A percentile compares a stretch with the other conserved stretches of the same genome.
phyloP scores from a whole-genome alignment of 2,797 vertebrate species.

The Coregonus suidteri region DNA sequence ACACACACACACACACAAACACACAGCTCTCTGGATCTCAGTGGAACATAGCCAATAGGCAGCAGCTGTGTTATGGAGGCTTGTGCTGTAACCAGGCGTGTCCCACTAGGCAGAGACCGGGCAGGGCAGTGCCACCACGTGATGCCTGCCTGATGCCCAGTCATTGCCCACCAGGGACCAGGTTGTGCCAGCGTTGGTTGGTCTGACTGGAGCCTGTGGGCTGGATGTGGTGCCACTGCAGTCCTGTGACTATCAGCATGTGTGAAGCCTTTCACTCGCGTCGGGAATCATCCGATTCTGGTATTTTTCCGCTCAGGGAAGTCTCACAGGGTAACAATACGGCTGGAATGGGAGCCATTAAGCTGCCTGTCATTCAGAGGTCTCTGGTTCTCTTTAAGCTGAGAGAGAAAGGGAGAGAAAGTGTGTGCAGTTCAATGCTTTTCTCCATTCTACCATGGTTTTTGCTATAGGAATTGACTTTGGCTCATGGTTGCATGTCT shows the following conservation, averaged over 20 bases:
- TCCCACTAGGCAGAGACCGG: background rate
- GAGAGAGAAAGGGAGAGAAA: background rate
- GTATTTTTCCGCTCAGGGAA: background rate
- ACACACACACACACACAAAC: background rate
- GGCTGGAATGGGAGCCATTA: background rate
- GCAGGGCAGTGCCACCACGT: background rate
- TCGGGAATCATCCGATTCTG: background rate
- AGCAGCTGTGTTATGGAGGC: constrained; percentile 54
- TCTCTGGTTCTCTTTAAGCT: constrained; percentile 1
- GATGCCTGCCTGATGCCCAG: constrained; percentile 23
- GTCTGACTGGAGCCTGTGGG: constrained; percentile 24
- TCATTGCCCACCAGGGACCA: no score
- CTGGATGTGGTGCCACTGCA: constrained; percentile 8
- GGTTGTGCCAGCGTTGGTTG: no score
- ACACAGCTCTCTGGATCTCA: background rate
- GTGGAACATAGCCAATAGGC: constrained; percentile 30
- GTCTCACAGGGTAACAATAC: background rate
- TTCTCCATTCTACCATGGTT: no score
- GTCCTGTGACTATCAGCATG: constrained; percentile 6
- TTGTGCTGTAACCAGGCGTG: constrained; percentile 38
- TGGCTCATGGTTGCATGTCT: background rate
- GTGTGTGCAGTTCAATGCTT: background rate
- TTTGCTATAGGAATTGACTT: no score
- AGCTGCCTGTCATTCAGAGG: background rate
- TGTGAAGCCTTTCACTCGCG: constrained; percentile 19